These are phyloP conservation scores for Grammomys dolichurus DNA, from an alignment of 2,113 vertebrate genomes.

Conservation along the genomic window DNA sequence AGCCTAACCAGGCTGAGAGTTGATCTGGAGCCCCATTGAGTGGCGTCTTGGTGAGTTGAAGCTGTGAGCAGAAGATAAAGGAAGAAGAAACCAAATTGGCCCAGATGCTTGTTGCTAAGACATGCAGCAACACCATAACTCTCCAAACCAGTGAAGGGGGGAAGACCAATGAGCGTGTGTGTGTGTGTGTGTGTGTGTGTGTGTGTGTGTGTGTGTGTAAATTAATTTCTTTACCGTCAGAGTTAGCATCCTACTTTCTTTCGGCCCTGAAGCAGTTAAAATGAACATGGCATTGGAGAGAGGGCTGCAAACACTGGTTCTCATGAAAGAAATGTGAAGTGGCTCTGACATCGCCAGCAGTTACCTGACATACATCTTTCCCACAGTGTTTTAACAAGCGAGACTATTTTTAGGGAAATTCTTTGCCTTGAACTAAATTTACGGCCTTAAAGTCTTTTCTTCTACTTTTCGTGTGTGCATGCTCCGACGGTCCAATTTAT, in stretches of 20 bases:
- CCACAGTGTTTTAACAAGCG: conserved; percentile 80
- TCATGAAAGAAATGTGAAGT: conserved; percentile 71
- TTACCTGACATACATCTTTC: conserved; percentile 79
- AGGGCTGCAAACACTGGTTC: conserved; percentile 52
- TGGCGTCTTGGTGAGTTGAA: conserved; percentile 58
- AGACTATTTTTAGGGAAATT: conserved; percentile 82
- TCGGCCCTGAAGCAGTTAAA: conserved; percentile 47
- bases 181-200: background rate
- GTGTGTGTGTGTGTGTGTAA: background rate
- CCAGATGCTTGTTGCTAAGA: background rate
- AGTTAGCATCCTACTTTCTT: background rate
- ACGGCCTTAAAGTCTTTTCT: conserved; percentile 84
- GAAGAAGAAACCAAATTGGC: background rate
- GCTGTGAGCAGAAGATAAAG: background rate
- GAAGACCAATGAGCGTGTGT: background rate
- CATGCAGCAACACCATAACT: background rate
- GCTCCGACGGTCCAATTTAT: conserved; percentile 95
- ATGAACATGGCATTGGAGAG: background rate
- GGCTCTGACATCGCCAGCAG: conserved; percentile 61
- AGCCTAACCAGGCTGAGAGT: conserved; percentile 24
- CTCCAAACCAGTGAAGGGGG: background rate
- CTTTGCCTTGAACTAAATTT: conserved; percentile 79
- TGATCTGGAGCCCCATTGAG: conserved; percentile 29
- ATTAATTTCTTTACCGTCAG: background rate
- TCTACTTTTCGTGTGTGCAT: conserved; percentile 87